Base-by-base conservation (phyloP, 2,113 vertebrate genomes). In the Grus americana region DNA sequence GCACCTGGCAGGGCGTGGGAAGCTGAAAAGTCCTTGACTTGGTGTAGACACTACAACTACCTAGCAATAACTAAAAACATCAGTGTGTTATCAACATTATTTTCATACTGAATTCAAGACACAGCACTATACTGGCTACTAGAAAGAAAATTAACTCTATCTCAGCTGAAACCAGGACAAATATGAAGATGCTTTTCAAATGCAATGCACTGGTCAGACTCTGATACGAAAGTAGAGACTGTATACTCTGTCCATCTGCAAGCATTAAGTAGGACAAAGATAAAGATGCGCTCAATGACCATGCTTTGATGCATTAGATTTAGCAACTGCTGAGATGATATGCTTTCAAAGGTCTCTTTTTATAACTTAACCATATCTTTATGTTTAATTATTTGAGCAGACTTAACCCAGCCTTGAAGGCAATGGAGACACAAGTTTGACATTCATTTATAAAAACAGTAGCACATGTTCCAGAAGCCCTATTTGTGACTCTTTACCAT, bases 151-250 rank as follows among this genome's bases (percentile, higher is more conserved):
- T 54, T 54, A 27, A 15, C 27, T 54, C 52, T 54, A 16, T 16
- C 15, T 8, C 52, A 54, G 26, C 52, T 54, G 52, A 54, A 54
- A 29, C 26, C 52, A 54, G 52, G 52, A 54, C 52, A 54, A 29
- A 50, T 2, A 16, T 5, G 11, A 68, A 27, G n/a, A 55, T 7
- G 20, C 4, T 61, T 80, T 90, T 61, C 90, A 65, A 76, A 52
- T 34, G 10, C 76, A 22, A 32, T 63, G 32, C 22, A 49, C n/a
- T 54, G 22, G 6, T 38, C 40, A 49, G 22, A 58, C 32, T 50
- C 62, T 11, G 13, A 24, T 9, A 50, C 1, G 4, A 38, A 90
- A 1, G 1, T 0, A 81, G 21, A 73, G 54, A 58, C 22, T 42
- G 18, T 12, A 47, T 20, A 8, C 44, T 66, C 46, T 42, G 22